Base-by-base conservation (phyloP, 1,140 invertebrate species). In the Camponotus vicinus region DNA sequence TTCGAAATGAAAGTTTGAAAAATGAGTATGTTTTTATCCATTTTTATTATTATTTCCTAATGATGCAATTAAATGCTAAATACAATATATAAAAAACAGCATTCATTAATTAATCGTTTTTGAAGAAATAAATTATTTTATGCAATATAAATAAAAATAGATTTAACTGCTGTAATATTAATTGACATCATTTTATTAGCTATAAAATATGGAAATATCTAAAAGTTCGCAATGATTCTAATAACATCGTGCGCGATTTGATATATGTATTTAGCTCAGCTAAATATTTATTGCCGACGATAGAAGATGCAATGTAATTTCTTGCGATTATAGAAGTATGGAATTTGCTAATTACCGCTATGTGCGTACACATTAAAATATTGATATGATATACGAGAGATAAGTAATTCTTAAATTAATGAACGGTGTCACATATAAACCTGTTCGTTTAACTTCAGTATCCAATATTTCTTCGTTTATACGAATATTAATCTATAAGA, bases 271-370 rank as follows among this genome's bases (percentile, higher is more conserved):
- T 70, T 59, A 45, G 66, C 21, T 45, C 8, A 32, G 55, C 34
- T 71, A 42, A 21, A 73, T 59, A 8, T 73, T 71, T 18, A 71
- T 45, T 4, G 13, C 4, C 3, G 21, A n/a, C 15, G 18, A 45
- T 82, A 45, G 34, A 18, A 70, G 2, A 82, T 57, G 49, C 45
- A 45, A 27, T 15, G 27, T 42, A 45, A 71, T 40, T 82, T 15
- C n/a, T 71, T 52, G 49, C n/a, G 40, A 73, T 8, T 59, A 11
- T 52, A 52, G 34, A n/a, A 34, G 59, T 79, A 55, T n/a, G 21
- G 57, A 76, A 63, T 77, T 63, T 11, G 40, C 67, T 55, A 3
- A 42, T 61, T 82, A 82, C 55, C 79, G 79, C 71, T 82, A 73
- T 5, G 40, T 18, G 15, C 15, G 3, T 73, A 69, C 15, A 61